phyloP scores from a whole-genome alignment of 2,113 vertebrate species.

The Tringa solitaria region DNA sequence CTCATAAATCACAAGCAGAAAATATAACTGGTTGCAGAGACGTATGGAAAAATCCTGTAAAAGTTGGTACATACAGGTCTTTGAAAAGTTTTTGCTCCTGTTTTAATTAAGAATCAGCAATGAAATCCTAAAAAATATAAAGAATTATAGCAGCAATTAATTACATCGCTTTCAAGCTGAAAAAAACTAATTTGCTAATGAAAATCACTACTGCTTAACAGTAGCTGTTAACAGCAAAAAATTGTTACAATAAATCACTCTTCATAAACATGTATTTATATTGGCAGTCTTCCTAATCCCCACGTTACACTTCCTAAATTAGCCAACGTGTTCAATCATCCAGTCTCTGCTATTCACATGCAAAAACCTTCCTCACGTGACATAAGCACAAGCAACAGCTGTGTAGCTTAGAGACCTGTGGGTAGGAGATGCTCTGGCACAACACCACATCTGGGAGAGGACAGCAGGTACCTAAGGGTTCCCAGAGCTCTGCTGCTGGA shows the following conservation, averaged over 20 bases:
- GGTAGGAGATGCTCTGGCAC: neutral
- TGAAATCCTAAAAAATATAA: constrained; percentile 18
- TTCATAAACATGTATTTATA: neutral
- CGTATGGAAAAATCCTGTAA: neutral
- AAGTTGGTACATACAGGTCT: neutral
- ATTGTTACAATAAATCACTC: neutral
- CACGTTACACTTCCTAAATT: neutral
- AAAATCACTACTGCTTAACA: neutral
- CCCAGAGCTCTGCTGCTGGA: neutral
- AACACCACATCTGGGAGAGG: neutral
- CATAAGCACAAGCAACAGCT: neutral
- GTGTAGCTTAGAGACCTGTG: neutral
- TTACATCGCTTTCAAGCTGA: neutral
- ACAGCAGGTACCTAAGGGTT: neutral
- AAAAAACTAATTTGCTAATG: constrained; percentile 21
- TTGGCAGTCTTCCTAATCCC: neutral
- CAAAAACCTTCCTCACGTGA: neutral
- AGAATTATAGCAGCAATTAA: constrained; percentile 50
- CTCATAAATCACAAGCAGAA: neutral
- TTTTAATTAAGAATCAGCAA: constrained; percentile 17
- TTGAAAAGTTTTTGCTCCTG: neutral
- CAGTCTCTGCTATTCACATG: neutral
- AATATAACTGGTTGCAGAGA: neutral
- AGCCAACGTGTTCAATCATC: neutral
- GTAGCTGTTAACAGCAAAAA: neutral